Conservation (phyloP, 1,140 invertebrate species). For the Triops cancriformis region DNA sequence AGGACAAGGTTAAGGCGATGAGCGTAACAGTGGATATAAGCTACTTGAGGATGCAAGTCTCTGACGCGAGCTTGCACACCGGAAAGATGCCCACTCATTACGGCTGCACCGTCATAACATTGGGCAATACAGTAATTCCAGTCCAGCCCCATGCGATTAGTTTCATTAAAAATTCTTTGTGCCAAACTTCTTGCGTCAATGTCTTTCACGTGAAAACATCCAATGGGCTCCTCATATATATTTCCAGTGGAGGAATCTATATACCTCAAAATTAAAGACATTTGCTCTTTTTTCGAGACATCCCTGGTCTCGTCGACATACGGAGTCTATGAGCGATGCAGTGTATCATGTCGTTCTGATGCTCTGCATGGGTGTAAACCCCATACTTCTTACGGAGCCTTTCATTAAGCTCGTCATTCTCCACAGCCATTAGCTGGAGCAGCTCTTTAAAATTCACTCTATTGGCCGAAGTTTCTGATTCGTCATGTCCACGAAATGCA, state of each 20-base stretch:
- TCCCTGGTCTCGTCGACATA: constrained; percentile 29
- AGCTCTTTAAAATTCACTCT: constrained; percentile 36
- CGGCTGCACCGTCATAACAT: too few species aligned
- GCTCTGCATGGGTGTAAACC: background rate
- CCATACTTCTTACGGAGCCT: constrained; percentile 24
- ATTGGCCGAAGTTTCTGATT: constrained; percentile 32
- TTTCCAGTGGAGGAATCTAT: constrained; percentile 15
- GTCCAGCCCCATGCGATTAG: background rate
- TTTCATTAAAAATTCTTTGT: constrained; percentile 11
- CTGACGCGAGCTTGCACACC: constrained; percentile 27
- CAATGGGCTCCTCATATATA: constrained; percentile 26
- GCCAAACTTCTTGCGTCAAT: constrained; percentile 26
- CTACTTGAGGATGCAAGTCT: too few species aligned
- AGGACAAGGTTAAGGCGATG: constrained; percentile 28
- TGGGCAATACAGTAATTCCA: constrained; percentile 25
- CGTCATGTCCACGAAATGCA: constrained; percentile 35
- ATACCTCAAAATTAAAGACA: constrained; percentile 27
- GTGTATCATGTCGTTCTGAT: constrained; percentile 30
- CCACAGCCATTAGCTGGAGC: constrained; percentile 27
- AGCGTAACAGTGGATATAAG: too few species aligned
- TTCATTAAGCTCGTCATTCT: constrained; percentile 12
- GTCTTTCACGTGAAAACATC: constrained; percentile 28
- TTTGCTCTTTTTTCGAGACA: constrained; percentile 24
- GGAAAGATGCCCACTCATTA: constrained; percentile 26
- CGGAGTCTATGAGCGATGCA: constrained; percentile 21